Evolutionary conservation across 2,888 invertebrate species (phyloP).

Genomic region (Phragmatobia fuliginosa): DNA sequence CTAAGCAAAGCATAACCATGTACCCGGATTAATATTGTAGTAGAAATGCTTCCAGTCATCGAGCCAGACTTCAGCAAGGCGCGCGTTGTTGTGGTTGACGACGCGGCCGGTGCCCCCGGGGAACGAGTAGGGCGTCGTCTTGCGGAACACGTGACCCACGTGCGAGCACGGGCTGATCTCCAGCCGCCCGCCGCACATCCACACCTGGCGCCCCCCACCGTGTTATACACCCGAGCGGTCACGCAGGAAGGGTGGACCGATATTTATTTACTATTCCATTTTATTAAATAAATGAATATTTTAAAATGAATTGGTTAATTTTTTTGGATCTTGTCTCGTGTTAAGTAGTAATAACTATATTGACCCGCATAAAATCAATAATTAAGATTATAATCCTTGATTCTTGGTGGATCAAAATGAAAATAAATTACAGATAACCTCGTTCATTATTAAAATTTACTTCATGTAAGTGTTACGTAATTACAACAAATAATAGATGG

Average conservation of each 20-base stretch:
- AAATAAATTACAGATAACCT: neutral
- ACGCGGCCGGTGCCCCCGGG: slow-evolving; percentile 98
- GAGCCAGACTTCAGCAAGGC: slow-evolving; percentile 99
- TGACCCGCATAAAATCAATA: too few relatives aligned
- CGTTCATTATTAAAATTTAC: too few relatives aligned
- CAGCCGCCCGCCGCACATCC: slow-evolving; percentile 98
- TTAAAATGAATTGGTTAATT: slow-evolving; percentile 10
- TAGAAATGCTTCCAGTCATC: slow-evolving; percentile 99
- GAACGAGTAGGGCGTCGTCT: slow-evolving; percentile 99
- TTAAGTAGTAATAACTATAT: too few relatives aligned
- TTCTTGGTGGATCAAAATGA: too few relatives aligned
- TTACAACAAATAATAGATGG: neutral
- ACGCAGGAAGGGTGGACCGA: slow-evolving; percentile 29
- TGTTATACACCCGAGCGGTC: slow-evolving; percentile 44
- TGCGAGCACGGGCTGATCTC: slow-evolving; percentile 98
- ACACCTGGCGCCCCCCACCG: slow-evolving; percentile 89
- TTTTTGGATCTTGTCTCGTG: neutral
- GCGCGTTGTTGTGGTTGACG: slow-evolving; percentile 99
- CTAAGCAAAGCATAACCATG: slow-evolving; percentile 20
- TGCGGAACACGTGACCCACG: slow-evolving; percentile 98
- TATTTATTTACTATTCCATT: neutral
- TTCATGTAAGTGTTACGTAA: neutral
- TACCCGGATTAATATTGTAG: slow-evolving; percentile 99
- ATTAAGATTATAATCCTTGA: too few relatives aligned
- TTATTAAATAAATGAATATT: neutral